These are phyloP conservation scores for Perdita meconis DNA, from an alignment of 2,888 invertebrate genomes.

Conservation along the genomic window DNA sequence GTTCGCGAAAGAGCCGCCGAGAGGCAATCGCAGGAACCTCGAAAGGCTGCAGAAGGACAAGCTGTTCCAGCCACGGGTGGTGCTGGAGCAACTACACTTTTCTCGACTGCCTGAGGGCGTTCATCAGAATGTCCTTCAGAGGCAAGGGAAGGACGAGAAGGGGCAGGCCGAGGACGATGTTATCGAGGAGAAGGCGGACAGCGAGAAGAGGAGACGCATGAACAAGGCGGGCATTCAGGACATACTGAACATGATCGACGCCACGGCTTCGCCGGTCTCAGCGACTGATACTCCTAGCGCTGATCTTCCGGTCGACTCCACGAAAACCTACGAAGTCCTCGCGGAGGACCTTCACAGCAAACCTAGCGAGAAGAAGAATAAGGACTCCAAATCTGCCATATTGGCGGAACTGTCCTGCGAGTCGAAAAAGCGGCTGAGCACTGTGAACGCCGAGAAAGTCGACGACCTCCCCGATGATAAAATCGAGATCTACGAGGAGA, in stretches of 20 bases:
- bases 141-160: conserved; percentile 32
- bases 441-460: not conserved
- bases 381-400: conserved; percentile 15
- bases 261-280: conserved; percentile 77
- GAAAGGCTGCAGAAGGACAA: conserved; percentile 76
- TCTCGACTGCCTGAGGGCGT: conserved; percentile 72
- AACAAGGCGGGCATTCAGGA: conserved; percentile 79
- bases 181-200: conserved; percentile 61
- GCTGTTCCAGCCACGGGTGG: conserved; percentile 80
- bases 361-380: conserved; percentile 32
- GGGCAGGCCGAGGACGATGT: conserved; percentile 53
- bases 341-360: conserved; percentile 31
- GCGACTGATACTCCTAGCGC: conserved; percentile 76
- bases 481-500: conserved; percentile 62
- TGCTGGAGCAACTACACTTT: conserved; percentile 80
- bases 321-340: conserved; percentile 73
- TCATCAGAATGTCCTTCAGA: conserved; percentile 53
- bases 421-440: conserved; percentile 9
- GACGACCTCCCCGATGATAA: conserved; percentile 45
- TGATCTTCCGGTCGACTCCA: conserved; percentile 74
- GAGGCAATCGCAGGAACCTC: conserved; percentile 61
- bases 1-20: conserved; percentile 39
- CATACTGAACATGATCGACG: conserved; percentile 79
- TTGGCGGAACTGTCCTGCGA: conserved; percentile 14
- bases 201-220: conserved; percentile 61